Evolutionary conservation across 1,140 invertebrate species (phyloP).

Genomic region (Drosophila quadrilineata): DNA sequence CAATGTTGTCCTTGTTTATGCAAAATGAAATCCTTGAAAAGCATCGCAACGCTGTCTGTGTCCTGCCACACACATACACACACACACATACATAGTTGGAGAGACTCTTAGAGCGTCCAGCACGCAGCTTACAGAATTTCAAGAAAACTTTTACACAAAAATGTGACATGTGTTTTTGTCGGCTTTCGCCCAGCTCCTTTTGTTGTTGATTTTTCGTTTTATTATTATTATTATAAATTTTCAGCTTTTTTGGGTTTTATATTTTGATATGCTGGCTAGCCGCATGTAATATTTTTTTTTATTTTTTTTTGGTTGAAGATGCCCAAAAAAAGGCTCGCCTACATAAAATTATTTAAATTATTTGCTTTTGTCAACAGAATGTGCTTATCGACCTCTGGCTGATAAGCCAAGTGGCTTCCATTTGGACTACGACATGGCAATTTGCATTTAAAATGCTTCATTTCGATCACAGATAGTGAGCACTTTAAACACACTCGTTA

Average conservation of each 20-base stretch:
- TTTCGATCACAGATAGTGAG: too few relatives aligned
- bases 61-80: conserved; percentile 27
- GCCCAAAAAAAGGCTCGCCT: not conserved
- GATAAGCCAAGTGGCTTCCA: conserved; percentile 13
- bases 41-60: conserved; percentile 1
- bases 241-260: conserved; percentile 12
- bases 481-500: too few relatives aligned
- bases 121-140: conserved; percentile 62
- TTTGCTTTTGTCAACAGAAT: conserved; percentile 26
- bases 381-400: conserved; percentile 19
- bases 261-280: conserved; percentile 7
- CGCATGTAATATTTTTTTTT: conserved; percentile 29
- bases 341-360: conserved; percentile 42
- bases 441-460: conserved; percentile 33
- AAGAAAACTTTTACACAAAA: conserved; percentile 67
- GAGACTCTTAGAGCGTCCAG: too few relatives aligned
- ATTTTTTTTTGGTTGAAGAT: too few relatives aligned
- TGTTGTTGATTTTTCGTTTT: conserved; percentile 29
- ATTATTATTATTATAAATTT: conserved; percentile 28
- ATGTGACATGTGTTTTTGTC: conserved; percentile 74
- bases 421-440: conserved; percentile 9
- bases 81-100: too few relatives aligned
- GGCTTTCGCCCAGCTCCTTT: conserved; percentile 31
- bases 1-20: conserved; percentile 40
- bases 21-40: conserved; percentile 48